Evolutionary conservation across 2,797 vertebrate species (phyloP).

Genomic region (Saguinus oedipus): DNA sequence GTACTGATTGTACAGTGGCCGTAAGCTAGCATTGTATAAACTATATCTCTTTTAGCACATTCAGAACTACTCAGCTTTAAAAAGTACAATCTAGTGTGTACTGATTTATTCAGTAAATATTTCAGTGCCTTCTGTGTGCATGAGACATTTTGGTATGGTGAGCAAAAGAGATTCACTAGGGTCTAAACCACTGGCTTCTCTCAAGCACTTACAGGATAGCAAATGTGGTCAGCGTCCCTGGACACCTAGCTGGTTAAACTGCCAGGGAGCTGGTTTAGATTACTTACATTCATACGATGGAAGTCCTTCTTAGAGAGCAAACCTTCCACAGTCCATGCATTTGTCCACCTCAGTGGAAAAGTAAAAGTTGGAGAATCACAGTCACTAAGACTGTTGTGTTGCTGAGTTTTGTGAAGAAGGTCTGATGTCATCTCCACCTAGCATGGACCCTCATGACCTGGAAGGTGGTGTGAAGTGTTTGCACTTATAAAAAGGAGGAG

Average conservation of each 20-base stretch:
- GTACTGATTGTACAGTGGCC: background rate
- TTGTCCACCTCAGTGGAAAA: too few relatives aligned
- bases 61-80: background rate
- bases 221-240: rapidly evolving
- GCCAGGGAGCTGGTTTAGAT: background rate
- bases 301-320: background rate
- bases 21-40: too few relatives aligned
- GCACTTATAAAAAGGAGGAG: rapidly evolving
- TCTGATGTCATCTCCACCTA: rapidly evolving
- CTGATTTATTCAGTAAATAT: background rate
- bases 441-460: too few relatives aligned
- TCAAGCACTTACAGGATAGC: rapidly evolving
- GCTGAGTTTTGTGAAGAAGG: background rate
- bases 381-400: background rate
- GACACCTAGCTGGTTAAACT: background rate
- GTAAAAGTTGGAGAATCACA: rapidly evolving
- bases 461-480: background rate
- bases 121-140: background rate
- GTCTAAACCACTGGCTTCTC: background rate
- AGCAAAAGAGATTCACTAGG: too few relatives aligned
- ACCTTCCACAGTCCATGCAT: rapidly evolving
- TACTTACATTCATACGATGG: rapidly evolving
- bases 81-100: too few relatives aligned
- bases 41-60: too few relatives aligned
- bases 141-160: background rate